Conservation (phyloP, 2,797 vertebrate species). For the Pantherophis vulpinus region DNA sequence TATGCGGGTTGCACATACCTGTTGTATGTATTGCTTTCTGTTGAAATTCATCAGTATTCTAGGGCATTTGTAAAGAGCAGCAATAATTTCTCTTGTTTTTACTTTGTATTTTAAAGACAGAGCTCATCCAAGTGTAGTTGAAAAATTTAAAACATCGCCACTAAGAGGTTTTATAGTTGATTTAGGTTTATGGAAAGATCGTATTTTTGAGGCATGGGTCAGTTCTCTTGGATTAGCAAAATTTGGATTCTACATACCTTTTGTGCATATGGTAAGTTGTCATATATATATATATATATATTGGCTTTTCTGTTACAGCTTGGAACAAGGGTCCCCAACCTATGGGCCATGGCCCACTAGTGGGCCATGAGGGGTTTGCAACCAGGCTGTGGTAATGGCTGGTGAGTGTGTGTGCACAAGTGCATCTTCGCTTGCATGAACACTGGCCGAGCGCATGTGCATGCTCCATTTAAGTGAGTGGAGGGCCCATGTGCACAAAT, state of each 20-base stretch:
- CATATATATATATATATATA: too few species aligned
- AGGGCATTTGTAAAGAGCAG: not conserved
- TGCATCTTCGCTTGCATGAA: too few species aligned
- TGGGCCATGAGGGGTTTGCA: too few species aligned
- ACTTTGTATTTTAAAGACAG: slow-evolving; percentile 39
- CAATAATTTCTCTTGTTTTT: slow-evolving; percentile 1
- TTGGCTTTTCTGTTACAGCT: not conserved
- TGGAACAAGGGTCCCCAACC: too few species aligned
- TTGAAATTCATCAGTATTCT: not conserved
- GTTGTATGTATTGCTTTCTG: not conserved
- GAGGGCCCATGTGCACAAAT: too few species aligned
- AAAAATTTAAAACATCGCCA: slow-evolving; percentile 49
- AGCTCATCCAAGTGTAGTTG: slow-evolving; percentile 46
- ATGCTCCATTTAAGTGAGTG: too few species aligned
- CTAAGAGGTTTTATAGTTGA: slow-evolving; percentile 49
- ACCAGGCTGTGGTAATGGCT: too few species aligned
- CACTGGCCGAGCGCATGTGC: fast-evolving
- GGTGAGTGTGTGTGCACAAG: fast-evolving
- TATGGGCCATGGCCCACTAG: too few species aligned
- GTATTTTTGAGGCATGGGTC: slow-evolving; percentile 51
- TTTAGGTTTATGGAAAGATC: slow-evolving; percentile 49
- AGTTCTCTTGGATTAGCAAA: slow-evolving; percentile 49
- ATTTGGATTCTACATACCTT: slow-evolving; percentile 55
- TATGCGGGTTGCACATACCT: not conserved
- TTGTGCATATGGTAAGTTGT: slow-evolving; percentile 49